Evolutionary conservation across 2,113 vertebrate species (phyloP), one percentile per base, ranked within the genome.

Genomic region (Tiliqua scincoides): DNA sequence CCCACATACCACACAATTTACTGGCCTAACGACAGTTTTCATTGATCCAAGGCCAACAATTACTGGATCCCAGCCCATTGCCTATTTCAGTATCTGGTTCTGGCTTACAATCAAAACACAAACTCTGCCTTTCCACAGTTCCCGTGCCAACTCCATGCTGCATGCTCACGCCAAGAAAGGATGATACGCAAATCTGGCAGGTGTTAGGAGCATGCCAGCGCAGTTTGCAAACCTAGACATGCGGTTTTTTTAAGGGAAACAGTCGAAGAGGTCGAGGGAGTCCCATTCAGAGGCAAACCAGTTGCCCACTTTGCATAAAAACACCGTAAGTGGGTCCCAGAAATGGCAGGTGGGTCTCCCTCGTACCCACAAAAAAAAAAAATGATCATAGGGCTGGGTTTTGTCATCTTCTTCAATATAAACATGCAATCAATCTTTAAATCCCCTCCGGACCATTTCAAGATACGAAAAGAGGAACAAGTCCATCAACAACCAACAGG

Each of bases 21-120:
- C 96, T 95, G 95, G 93, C 94, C 96, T 91, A 92, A 95, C 71
- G 96, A 98, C 97, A 97, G 97, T 94, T 97, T 95, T 94, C 96
- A 97, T 92, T 98, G 97, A 98, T 97, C 97, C 88, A 59, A 74
- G 85, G 98, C 98, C 98, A 98, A 92, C 87, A 90, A 92, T 95
- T 96, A 93, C 96, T 95, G 96, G 96, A 95, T 95, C 89, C 90
- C 90, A 93, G 96, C 96, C 95, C 92, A 62, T 73, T 91, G 95
- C 95, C 93, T 94, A 88, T 96, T 97, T 96, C 95, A 95, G 96
- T 93, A 95, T 95, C 95, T 95, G 93, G 90, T 93, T 91, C 96
- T 97, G 97, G 97, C 96, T 89, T 90, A 65, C 79, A 93, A 96
- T 98, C 97, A 98, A 97, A 97, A 96, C 90, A 35, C 92, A 90